Evolutionary conservation across 2,113 vertebrate genomes (phyloP).

Genomic region (Elaphurus davidianus): DNA sequence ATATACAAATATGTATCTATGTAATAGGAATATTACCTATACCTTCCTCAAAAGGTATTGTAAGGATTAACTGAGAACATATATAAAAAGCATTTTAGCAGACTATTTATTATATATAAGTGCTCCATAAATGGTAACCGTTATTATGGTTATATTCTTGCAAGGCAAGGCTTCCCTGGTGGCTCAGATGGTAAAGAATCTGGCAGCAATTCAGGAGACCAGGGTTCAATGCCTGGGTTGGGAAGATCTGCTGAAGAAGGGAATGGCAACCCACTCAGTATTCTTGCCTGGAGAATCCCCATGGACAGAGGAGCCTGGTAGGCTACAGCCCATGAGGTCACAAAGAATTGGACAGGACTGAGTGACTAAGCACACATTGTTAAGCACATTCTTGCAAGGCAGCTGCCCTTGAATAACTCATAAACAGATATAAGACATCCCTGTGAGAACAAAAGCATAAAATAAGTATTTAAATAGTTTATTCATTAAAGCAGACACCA

Average conservation of each 20-base stretch:
- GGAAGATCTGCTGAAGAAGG: neutral
- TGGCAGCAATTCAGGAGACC: neutral
- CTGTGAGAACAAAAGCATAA: neutral
- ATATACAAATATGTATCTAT: neutral
- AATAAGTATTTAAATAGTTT: constrained; percentile 21
- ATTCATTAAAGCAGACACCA: neutral
- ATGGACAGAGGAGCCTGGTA: neutral
- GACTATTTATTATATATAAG: neutral
- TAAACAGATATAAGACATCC: neutral
- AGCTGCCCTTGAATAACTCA: neutral
- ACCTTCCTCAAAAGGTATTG: neutral
- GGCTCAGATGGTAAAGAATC: neutral
- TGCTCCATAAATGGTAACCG: neutral
- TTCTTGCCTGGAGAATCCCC: neutral
- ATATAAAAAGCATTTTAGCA: neutral
- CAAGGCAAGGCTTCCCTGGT: neutral
- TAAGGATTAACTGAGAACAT: neutral
- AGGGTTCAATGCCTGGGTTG: neutral
- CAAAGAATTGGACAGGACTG: neutral
- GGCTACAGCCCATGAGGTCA: neutral
- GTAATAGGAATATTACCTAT: neutral
- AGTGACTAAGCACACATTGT: neutral
- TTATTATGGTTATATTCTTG: neutral
- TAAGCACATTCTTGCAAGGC: neutral
- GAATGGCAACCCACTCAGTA: neutral